Evolutionary conservation across 2,888 invertebrate genomes (phyloP), one percentile per base, ranked within the genome.

Genomic region (Crocallis elinguaria): DNA sequence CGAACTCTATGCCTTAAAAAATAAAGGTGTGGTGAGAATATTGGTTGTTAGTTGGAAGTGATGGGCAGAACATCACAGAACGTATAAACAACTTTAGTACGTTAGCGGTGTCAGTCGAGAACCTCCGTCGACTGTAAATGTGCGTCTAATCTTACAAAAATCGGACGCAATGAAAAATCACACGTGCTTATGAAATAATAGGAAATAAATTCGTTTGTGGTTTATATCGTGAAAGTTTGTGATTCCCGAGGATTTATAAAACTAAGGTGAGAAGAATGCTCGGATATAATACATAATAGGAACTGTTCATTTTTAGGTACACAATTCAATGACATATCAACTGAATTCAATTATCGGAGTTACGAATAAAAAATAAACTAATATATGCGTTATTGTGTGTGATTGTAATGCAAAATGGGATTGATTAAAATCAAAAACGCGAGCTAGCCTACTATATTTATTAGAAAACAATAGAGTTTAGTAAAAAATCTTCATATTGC

Each of bases 31-130:
- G 30, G 37, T 41, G 16, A n/a, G n/a, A 21, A 23, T 36, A 25
- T 43, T 23, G 36, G 46, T 32, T 17, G 29, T 5, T 49, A 33
- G 38, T 39, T 29, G 33, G 51, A 52, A 49, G 61, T 55, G 60
- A 53, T 54, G 49, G 51, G 49, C 46, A 37, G 55, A 55, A 52
- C 51, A 50, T 55, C 49, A 53, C 39, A 39, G 58, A 46, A 59
- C 57, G 64, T 66, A 66, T 64, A 66, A 60, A 61, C 66, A 58
- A 61, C 57, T 60, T 64, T 63, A 56, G 60, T 49, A 54, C 53
- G 56, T 35, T 41, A 38, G 32, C 36, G 37, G 48, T 45, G 60
- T 51, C 66, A 66, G 66, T 66, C 60, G 62, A 45, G 58, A 43
- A 55, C 58, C 62, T 60, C 53, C 57, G 14, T 50, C 48, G 53